phyloP scores from a whole-genome alignment of 2,888 invertebrate genomes.

The Xestia sexstrigata region DNA sequence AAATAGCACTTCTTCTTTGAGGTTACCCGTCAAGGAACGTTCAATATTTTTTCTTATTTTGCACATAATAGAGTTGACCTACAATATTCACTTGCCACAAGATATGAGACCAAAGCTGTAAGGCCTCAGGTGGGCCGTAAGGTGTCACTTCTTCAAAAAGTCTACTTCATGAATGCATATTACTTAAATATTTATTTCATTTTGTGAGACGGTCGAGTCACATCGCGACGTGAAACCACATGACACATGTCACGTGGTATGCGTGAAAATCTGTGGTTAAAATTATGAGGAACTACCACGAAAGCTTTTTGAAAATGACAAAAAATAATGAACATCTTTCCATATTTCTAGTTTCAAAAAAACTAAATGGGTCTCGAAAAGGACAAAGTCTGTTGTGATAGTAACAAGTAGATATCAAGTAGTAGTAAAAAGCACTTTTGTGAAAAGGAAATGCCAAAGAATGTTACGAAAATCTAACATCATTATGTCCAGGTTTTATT shows the following conservation, averaged over 20 bases:
- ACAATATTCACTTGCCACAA: not conserved
- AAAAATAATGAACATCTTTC: not conserved
- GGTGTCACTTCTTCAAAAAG: not conserved
- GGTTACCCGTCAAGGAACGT: not conserved
- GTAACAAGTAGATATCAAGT: too few relatives aligned
- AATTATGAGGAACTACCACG: not conserved
- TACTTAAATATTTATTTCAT: not conserved
- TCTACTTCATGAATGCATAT: not conserved
- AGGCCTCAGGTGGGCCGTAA: not conserved
- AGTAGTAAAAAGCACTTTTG: too few relatives aligned
- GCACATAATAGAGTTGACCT: not conserved
- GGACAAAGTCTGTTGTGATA: not conserved
- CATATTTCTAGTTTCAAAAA: not conserved
- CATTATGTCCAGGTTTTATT: not conserved
- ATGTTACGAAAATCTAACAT: not conserved
- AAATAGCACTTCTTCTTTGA: not conserved
- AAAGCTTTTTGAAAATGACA: not conserved
- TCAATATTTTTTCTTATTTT: not conserved
- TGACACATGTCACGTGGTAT: not conserved
- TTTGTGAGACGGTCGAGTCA: not conserved
- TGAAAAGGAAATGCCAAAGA: not conserved
- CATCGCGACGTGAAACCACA: not conserved
- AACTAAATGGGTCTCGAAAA: not conserved
- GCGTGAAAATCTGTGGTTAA: not conserved
- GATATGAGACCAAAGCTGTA: not conserved